Percentiles rank a stretch among this genome's conserved stretches.
Conservation (phyloP, 2,113 vertebrate species). For the Vidua macroura region DNA sequence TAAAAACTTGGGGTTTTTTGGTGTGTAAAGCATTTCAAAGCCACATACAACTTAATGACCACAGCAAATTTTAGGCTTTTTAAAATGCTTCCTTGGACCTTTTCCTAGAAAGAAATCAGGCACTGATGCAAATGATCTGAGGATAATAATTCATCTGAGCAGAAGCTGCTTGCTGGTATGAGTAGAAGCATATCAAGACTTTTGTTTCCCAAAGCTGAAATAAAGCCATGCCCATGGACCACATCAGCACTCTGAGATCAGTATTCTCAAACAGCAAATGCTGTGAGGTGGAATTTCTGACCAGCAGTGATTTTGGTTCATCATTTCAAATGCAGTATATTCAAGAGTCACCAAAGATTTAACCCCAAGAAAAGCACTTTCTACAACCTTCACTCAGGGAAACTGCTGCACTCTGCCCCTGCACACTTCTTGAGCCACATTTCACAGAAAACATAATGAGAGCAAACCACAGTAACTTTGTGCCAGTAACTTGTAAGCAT, state of each 20-base stretch:
- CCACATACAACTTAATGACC: neutral
- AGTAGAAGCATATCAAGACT: neutral
- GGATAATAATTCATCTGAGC: neutral
- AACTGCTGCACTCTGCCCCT: neutral
- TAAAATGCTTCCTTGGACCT: neutral
- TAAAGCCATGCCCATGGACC: neutral
- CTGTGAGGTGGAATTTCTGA: neutral
- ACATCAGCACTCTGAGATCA: neutral
- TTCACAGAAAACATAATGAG: neutral
- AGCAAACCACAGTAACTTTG: neutral
- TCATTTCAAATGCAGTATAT: neutral
- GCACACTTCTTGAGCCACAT: neutral
- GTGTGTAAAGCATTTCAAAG: neutral
- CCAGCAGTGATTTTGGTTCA: neutral
- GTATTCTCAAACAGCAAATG: neutral
- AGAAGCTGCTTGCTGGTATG: neutral
- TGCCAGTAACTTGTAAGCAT: neutral
- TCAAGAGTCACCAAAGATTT: neutral
- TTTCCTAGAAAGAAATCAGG: slow-evolving; percentile 2
- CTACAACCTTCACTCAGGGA: neutral
- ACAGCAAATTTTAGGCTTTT: neutral
- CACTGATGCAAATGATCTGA: neutral
- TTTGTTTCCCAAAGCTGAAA: neutral
- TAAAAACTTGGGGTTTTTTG: neutral
- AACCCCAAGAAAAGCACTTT: neutral